phyloP scores from a whole-genome alignment of 2,113 vertebrate genomes.

The Carassius auratus region DNA sequence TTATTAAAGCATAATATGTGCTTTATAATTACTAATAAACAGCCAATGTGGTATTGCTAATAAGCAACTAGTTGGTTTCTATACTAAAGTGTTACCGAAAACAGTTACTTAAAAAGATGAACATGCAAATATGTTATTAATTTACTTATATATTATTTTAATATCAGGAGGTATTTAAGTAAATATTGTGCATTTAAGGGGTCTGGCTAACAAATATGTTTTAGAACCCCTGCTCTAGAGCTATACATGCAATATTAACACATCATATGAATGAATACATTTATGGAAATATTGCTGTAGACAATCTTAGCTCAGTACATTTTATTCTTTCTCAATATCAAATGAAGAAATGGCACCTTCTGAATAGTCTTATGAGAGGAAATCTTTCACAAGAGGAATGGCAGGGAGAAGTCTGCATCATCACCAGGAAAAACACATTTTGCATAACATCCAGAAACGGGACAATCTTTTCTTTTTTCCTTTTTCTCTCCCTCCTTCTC shows the following conservation, averaged over 20 bases:
- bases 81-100: no score
- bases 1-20: no score
- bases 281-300: neutral
- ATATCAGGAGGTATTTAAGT: neutral
- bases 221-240: neutral
- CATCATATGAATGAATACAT: neutral
- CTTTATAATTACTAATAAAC: no score
- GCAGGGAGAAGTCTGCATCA: conserved; percentile 34
- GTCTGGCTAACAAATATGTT: neutral
- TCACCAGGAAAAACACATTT: conserved; percentile 50
- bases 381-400: conserved; percentile 23
- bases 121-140: neutral
- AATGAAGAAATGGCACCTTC: neutral
- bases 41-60: no score
- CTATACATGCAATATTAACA: neutral
- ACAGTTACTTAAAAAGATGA: no score
- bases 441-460: conserved; percentile 36
- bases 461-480: neutral
- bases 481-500: neutral
- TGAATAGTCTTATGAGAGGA: conserved; percentile 35
- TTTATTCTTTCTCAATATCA: neutral
- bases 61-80: no score
- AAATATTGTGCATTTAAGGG: neutral
- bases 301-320: neutral
- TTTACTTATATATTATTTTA: neutral